Evolutionary conservation across 1,140 invertebrate genomes (phyloP).

Genomic region (Venturia canescens): DNA sequence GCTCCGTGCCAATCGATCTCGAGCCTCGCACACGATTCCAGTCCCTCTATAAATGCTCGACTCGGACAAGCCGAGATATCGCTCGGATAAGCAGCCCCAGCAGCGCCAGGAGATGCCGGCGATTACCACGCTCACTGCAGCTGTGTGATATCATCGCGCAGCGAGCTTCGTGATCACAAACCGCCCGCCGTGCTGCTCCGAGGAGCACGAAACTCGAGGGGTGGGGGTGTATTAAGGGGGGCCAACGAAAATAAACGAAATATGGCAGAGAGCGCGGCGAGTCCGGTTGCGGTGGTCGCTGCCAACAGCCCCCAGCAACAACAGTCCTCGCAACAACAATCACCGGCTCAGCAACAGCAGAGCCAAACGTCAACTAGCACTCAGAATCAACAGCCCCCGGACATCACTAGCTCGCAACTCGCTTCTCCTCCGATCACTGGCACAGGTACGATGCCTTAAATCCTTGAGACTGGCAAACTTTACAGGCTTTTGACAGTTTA

Average conservation of each 20-base stretch:
- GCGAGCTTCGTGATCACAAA: no score
- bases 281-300: conserved; percentile 66
- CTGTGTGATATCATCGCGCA: no score
- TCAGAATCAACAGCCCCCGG: conserved; percentile 68
- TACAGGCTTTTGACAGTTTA: no score
- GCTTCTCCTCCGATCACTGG: conserved; percentile 75
- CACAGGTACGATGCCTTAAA: conserved; percentile 76
- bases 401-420: conserved; percentile 75
- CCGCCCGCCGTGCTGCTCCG: no score
- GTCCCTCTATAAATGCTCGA: no score
- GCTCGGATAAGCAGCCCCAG: no score
- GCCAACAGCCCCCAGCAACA: conserved; percentile 65
- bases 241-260: not conserved
- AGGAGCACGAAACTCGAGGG: not conserved
- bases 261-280: conserved; percentile 75
- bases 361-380: conserved; percentile 50
- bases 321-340: conserved; percentile 57
- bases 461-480: no score
- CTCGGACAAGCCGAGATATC: no score
- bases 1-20: not conserved
- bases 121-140: no score
- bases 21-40: not conserved
- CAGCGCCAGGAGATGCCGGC: no score
- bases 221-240: not conserved
- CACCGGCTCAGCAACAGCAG: conserved; percentile 55